Evolutionary conservation across 2,888 invertebrate species (phyloP), one percentile per base, ranked within the genome.

Genomic region (Agrotis exclamationis): DNA sequence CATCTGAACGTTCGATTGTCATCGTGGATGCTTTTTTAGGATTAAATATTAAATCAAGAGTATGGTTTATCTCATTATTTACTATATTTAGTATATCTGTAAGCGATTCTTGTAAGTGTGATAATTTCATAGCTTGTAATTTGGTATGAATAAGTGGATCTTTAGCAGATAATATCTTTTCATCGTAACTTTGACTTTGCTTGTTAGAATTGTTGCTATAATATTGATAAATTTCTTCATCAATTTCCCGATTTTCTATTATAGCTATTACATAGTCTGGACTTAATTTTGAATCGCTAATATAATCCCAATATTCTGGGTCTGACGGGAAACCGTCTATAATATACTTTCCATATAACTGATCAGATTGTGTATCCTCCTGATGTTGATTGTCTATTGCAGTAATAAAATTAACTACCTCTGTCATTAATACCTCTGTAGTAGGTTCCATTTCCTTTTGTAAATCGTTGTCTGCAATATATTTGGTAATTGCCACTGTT

Each of bases 301-400:
- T 86, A 71, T 90, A 89, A 59, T 87, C 88, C 94, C 97, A 96
- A 84, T 95, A 91, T 75, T 96, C 94, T 18, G 93, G 75, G 79
- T 97, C 93, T 28, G 95, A 87, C 33, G 96, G 94, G 89, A 97
- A 96, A 1, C 96, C 97, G 86, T 97, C 97, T 65, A 97, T 91
- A 76, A 97, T 96, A 95, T 96, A 97, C 81, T 97, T 97, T 24
- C 96, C 96, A 86, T 95, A 95, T 45, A 74, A 81, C 58, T 88
- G 74, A 44, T 91, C 86, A 67, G 65, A 82, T 70, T 89, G 85
- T 64, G 92, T 88, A 67, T 86, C 67, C 83, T 89, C 79, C 80
- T 88, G 78, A 72, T 88, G 85, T 74, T 91, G 82, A 39, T 86
- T 85, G 82, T 97, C 96, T 53, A 95, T 88, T 54, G 83, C 80